Conservation (phyloP, 2,888 invertebrate species). For the Hirtodrosophila trivittata region DNA sequence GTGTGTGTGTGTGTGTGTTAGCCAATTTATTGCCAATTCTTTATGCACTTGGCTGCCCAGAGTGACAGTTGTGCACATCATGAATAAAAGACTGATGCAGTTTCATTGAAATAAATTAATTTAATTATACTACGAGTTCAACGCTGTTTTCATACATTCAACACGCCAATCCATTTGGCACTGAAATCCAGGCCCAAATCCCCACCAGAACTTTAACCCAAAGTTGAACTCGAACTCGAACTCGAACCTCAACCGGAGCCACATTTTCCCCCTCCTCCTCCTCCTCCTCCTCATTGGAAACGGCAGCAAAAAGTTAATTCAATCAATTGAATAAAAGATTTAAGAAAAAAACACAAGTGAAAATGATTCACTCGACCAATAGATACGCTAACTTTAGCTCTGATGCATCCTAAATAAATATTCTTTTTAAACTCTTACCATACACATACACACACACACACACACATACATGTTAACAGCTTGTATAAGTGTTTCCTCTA, state of each 20-base stretch:
- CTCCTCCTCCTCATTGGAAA: conserved; percentile 7
- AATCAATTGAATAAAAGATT: conserved; percentile 40
- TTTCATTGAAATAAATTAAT: conserved; percentile 26
- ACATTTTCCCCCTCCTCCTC: no score
- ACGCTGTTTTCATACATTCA: not conserved
- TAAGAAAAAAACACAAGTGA: conserved; percentile 11
- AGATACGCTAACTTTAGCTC: no score
- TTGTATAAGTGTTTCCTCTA: no score
- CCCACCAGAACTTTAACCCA: not conserved
- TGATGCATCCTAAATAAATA: no score
- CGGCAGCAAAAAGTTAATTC: conserved; percentile 25
- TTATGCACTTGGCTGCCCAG: conserved; percentile 27
- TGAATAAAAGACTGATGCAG: conserved; percentile 15
- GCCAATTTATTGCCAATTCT: conserved; percentile 27
- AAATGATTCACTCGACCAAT: not conserved
- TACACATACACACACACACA: no score
- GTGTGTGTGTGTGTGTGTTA: not conserved
- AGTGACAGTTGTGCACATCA: conserved; percentile 22
- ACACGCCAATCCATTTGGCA: conserved; percentile 23
- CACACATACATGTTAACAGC: no score
- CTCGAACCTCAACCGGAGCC: no score
- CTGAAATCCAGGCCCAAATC: not conserved
- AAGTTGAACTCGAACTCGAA: no score
- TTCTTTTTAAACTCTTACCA: no score
- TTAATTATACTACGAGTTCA: conserved; percentile 8